Evolutionary conservation across 2,888 invertebrate genomes (phyloP), one percentile per base, ranked within the genome.

Genomic region (Penaeus monodon): DNA sequence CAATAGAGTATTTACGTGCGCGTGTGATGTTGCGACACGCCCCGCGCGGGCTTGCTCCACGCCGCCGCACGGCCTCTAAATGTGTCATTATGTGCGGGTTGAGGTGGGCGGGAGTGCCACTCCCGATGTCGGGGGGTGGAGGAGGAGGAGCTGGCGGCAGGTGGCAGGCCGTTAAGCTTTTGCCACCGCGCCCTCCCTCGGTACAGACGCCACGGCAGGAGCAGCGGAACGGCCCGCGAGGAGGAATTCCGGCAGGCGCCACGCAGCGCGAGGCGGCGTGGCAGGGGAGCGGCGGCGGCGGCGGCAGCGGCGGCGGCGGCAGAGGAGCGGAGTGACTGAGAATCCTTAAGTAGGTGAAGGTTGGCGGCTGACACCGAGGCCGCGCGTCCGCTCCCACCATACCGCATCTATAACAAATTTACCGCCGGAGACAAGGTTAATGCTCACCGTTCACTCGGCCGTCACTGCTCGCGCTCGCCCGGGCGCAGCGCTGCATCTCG

Each of bases 311-410:
- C 57, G 57, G 57, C 57, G 57, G 57, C 57, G 57, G 57, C 57
- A 57, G 57, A 57, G 57, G 57, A 17, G 57, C 14, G 57, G 57
- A 57, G 57, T 57, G 57, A 57, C 57, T 57, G 57, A 57, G 57
- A 57, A 57, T 57, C 57, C 57, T 63, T 68, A 82, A 74, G 82
- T 82, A 74, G 82, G 82, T 82, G 82, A 82, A 82, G 82, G 82
- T 74, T 82, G 63, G 57, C 63, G 44, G 74, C 57, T 63, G 63
- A 27, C 81, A 82, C 63, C 80, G 73, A 70, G 70, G 81, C n/a
- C 81, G 29, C 70, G 24, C 57, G 57, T 57, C 57, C 57, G 57
- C 57, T 57, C 57, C 49, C 57, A 57, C 57, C 57, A 57, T 57
- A 57, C 57, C 57, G 57, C 57, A 57, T 57, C 57, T 57, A 57